These are phyloP conservation scores for Strix aluco DNA, from an alignment of 2,113 vertebrate genomes.

Conservation along the genomic window DNA sequence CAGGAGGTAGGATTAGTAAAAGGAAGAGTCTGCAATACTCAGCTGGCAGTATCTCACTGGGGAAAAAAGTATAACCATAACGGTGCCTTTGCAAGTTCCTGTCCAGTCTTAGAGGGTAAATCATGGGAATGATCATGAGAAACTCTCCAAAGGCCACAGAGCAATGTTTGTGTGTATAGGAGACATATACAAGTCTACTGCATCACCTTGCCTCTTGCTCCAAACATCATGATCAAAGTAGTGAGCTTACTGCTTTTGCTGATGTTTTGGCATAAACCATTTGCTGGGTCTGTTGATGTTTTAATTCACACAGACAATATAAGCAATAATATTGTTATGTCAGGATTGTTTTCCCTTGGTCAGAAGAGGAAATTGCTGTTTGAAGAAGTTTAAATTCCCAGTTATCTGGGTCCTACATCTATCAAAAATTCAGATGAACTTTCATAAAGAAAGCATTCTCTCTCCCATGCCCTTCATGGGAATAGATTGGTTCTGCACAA, in stretches of 20 bases:
- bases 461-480: not conserved
- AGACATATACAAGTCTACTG: not conserved
- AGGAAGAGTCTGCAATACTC: not conserved
- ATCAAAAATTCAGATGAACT: not conserved
- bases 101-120: not conserved
- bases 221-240: not conserved
- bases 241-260: not conserved
- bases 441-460: not conserved
- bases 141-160: not conserved
- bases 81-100: not conserved
- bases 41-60: not conserved
- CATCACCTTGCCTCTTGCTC: not conserved
- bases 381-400: not conserved
- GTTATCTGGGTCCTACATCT: not conserved
- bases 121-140: not conserved
- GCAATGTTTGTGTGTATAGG: not conserved
- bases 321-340: rapidly evolving
- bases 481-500: not conserved
- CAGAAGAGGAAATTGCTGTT: not conserved
- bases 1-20: slow-evolving; percentile 8
- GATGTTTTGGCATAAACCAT: not conserved
- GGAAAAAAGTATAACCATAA: not conserved
- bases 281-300: not conserved
- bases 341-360: not conserved
- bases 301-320: not conserved